Evolutionary conservation across 1,140 invertebrate species (phyloP), one percentile per base, ranked within the genome.

Genomic region (Parapsyche elsis): DNA sequence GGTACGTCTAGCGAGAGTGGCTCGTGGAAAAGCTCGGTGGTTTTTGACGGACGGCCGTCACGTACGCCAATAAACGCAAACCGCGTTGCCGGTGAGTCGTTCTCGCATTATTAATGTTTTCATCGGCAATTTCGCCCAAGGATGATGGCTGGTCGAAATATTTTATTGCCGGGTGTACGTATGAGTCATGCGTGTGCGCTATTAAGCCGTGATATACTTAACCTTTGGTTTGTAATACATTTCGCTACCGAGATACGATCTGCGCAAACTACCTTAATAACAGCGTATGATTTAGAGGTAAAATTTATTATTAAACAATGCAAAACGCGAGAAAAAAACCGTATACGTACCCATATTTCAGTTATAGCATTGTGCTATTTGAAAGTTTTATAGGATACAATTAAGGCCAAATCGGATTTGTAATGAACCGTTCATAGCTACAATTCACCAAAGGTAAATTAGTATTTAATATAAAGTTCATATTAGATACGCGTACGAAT

Each of bases 121-220:
- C 57, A 9, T 19, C 16, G 57, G 9, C 14, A 61, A 19, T 61
- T 61, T 61, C 16, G 57, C n/a, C 57, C 57, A 19, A 38, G 30
- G 30, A 38, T 38, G 30, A 38, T 38, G 30, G 7, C 30, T 7
- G 30, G 30, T 61, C 57, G 57, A 61, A 61, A 21, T 21, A 61
- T 61, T 61, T 61, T 38, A 38, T 61, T 61, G 19, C 21, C n/a
- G n/a, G n/a, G n/a, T 61, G 19, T 21, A 21, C 57, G 24, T 26
- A 30, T 67, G 64, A 67, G 1, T 67, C 64, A 67, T 67, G 21
- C 9, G 64, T 19, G 9, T 19, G 9, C 64, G 64, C 21, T 67
- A 67, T 67, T 67, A 23, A 67, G n/a, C 64, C 64, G 64, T 67
- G 64, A 26, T 67, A 67, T 26, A 67, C 64, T 67, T 67, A 67